Evolutionary conservation across 35 echinoderm and acorn worm species (phyloP).

Genomic region (Patiria miniata): DNA sequence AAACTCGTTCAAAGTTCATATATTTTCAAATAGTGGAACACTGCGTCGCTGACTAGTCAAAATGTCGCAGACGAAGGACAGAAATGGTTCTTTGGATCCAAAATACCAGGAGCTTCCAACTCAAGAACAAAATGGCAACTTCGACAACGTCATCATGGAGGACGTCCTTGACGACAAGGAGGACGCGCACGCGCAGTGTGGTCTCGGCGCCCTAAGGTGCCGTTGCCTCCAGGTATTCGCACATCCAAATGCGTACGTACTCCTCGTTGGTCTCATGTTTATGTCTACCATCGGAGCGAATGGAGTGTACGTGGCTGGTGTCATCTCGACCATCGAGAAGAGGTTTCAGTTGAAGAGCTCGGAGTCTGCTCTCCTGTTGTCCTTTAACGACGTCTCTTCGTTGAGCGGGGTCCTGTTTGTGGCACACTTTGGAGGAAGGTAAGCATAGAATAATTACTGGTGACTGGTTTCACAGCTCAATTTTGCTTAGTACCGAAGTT

Average conservation of each 20-base stretch:
- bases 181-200: not conserved
- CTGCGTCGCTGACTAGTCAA: too few species aligned
- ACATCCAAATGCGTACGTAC: not conserved
- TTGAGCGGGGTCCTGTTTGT: constrained; percentile 70
- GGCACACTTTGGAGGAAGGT: constrained; percentile 67
- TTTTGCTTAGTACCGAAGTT: too few species aligned
- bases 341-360: constrained; percentile 87
- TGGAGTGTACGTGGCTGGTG: not conserved
- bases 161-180: not conserved
- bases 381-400: constrained; percentile 54
- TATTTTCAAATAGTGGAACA: too few species aligned
- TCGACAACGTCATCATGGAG: not conserved
- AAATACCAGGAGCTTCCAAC: too few species aligned
- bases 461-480: too few species aligned
- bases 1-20: too few species aligned
- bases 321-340: constrained; percentile 67
- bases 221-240: not conserved
- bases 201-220: not conserved
- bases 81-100: too few species aligned
- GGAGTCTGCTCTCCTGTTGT: constrained; percentile 60
- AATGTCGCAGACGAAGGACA: too few species aligned
- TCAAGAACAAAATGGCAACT: too few species aligned
- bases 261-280: not conserved
- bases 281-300: not conserved
- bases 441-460: too few species aligned